Base-by-base conservation (phyloP, 2,113 vertebrate genomes). In the Pogonocichla stellata region DNA sequence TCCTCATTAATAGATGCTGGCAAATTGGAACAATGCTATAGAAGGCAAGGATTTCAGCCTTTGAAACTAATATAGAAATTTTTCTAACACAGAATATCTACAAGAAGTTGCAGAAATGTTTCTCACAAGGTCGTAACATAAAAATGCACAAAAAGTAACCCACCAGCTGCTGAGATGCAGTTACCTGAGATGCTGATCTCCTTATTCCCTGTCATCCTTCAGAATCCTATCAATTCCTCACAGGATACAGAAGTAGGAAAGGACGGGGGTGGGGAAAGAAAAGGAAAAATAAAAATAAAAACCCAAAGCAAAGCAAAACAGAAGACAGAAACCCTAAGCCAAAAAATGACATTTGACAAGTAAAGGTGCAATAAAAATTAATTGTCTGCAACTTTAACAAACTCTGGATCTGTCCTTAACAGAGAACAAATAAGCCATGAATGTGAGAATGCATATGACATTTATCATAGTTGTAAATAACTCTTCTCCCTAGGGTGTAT, bases 121-220 rank as follows among this genome's bases (percentile, higher is more conserved):
- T 73, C 75, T 92, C 34, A 38, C 38, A 69, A 90, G 16, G 16
- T 58, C 19, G 10, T 74, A 64, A 72, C 43, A 81, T 17, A 15
- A 91, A 94, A 91, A 95, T 34, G 10, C 36, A 70, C 45, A 65
- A 75, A 64, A 89, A 64, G 34, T 57, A 95, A 61, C 50, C 33
- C 14, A 77, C 26, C 26, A 91, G 54, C 29, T 95, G 58, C 50
- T 91, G 66, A 88, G 70, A 85, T 61, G 33, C 26, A 80, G 61
- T 65, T 85, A 69, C 28, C 51, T 31, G 17, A 53, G 50, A 51
- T 29, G 42, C 40, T 81, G 56, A 77, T 79, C 12, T 94, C 33
- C 47, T 54, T 71, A 42, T 36, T 81, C 58, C 22, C 28, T 65
- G 50, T 45, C 70, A 88, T 65, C 9, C 38, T 94, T 83, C 50